Base-by-base conservation (phyloP, 2,113 vertebrate species). In the Pionites leucogaster region DNA sequence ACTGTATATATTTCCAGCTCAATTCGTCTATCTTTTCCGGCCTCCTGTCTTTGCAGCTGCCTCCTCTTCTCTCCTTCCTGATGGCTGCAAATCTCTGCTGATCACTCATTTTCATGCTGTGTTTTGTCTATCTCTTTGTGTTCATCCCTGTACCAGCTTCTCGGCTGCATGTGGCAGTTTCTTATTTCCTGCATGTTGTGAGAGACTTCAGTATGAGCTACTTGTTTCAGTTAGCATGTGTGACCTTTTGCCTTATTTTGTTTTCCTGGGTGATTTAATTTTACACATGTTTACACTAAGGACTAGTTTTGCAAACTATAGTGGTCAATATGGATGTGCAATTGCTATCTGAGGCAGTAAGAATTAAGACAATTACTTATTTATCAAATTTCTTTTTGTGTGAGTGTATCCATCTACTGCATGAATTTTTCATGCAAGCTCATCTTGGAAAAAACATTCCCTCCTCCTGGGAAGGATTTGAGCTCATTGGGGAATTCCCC, bases 41-140 rank as follows among this genome's bases (percentile, higher is more conserved):
- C 94, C 96, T 95, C 94, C 92, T 93, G 95, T 96, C 96, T 97
- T 93, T 95, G 97, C 97, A 98, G 98, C 97, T 97, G 98, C 96
- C 82, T 97, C 96, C 92, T 97, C 95, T 97, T 94, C 97, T 98
- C 86, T 95, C 88, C 81, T 95, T 97, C 94, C 94, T 79, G 95
- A 94, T 92, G 94, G 92, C 93, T 80, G 46, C 90, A 96, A 96
- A 97, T 97, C 97, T 97, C 95, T 94, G 94, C 97, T 98, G 98
- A 98, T 98, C 97, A 92, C 91, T 90, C 85, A 1, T 97, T 98
- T 97, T 97, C 97, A 97, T 93, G 85, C 97, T 90, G 85, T 93
- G 95, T 97, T 98, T 98, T 98, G 97, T 97, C 96, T 95, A 88
- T 42, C 60, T 97, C 95, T 96, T 97, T 96, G 95, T 96, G 91